A percentile compares a stretch with the other conserved stretches of the same genome.
Conservation (phyloP, 1,140 invertebrate species). For the Drusus annulatus region DNA sequence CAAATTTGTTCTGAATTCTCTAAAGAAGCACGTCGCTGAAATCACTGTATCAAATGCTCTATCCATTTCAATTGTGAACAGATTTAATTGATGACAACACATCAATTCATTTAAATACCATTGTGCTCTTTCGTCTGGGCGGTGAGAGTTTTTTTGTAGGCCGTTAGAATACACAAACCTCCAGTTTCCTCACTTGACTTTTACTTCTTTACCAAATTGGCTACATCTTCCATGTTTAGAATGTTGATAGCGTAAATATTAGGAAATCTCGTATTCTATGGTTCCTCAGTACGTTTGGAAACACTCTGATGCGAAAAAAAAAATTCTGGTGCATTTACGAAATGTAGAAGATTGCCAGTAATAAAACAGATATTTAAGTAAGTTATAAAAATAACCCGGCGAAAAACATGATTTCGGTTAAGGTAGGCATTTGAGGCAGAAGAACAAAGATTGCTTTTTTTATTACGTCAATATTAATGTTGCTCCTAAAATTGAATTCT, state of each 20-base stretch:
- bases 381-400: no score
- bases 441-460: no score
- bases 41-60: no score
- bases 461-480: no score
- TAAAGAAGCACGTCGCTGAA: no score
- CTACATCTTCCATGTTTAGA: slow-evolving; percentile 19
- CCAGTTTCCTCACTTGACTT: background rate
- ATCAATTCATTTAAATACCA: slow-evolving; percentile 18
- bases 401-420: no score
- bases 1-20: no score
- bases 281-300: slow-evolving; percentile 16
- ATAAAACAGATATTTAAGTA: no score
- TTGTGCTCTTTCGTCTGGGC: slow-evolving; percentile 15
- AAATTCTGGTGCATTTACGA: background rate
- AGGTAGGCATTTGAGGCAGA: no score
- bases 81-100: slow-evolving; percentile 12
- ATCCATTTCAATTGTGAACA: no score
- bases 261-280: background rate
- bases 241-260: slow-evolving; percentile 31
- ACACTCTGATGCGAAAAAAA: slow-evolving; percentile 13
- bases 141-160: slow-evolving; percentile 32
- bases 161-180: slow-evolving; percentile 22
- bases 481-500: no score
- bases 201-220: slow-evolving; percentile 17
- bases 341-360: no score